Percentiles rank a stretch among this genome's conserved stretches.
Evolutionary conservation across 2,113 vertebrate genomes (phyloP).

Genomic region (Poecile atricapillus): DNA sequence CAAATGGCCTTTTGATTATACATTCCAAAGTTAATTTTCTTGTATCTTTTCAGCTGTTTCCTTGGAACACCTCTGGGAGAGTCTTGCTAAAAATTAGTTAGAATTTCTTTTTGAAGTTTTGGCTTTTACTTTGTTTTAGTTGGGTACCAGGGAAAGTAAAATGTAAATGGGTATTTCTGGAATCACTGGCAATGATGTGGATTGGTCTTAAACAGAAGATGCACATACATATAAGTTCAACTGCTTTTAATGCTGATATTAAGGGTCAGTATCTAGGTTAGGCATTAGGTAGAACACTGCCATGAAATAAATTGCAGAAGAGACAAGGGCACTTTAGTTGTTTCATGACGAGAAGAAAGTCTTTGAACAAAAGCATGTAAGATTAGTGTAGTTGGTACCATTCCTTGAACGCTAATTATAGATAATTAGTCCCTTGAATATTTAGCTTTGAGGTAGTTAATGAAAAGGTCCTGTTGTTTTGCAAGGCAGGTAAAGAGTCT

Average conservation of each 20-base stretch:
- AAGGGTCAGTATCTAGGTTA: neutral
- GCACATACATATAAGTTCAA: accelerated
- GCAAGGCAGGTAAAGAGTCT: neutral
- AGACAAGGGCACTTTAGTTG: neutral
- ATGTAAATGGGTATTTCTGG: neutral
- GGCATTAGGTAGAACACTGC: neutral
- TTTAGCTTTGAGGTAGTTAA: neutral
- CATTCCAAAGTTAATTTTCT: neutral
- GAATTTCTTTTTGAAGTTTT: neutral
- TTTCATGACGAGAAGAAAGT: neutral
- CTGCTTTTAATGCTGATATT: neutral
- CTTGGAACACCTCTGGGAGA: neutral
- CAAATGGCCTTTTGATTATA: neutral
- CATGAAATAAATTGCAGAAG: neutral
- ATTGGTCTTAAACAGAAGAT: neutral
- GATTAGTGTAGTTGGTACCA: neutral
- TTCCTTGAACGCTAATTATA: neutral
- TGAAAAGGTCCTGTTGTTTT: neutral
- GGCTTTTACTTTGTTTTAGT: neutral
- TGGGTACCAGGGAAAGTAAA: neutral
- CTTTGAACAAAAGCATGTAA: neutral
- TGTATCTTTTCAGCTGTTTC: neutral
- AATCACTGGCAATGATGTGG: neutral
- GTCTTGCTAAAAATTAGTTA: neutral
- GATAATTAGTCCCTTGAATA: neutral